Evolutionary conservation across 1,140 invertebrate genomes (phyloP).

Genomic region (Drosophila kepulauana): DNA sequence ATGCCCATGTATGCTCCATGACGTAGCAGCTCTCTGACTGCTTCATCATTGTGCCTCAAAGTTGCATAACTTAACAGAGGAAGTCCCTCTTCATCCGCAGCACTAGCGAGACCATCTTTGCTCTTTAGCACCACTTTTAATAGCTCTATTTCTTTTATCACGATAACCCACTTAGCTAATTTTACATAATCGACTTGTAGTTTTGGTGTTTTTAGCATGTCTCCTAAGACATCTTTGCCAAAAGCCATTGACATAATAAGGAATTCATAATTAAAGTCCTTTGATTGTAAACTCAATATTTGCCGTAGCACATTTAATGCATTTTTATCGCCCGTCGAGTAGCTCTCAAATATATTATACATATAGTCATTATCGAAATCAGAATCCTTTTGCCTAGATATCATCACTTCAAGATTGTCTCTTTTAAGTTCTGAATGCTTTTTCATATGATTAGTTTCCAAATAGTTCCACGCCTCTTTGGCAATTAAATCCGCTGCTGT

Average conservation of each 20-base stretch:
- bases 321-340: neutral
- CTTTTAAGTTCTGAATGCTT: neutral
- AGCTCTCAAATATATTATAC: neutral
- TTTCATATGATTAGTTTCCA: neutral
- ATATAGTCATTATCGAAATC: neutral
- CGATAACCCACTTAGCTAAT: neutral
- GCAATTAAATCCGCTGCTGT: neutral
- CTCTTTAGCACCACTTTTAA: neutral
- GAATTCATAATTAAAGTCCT: neutral
- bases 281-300: neutral
- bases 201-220: neutral
- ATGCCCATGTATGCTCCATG: slow-evolving; percentile 16
- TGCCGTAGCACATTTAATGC: neutral
- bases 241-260: no score
- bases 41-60: neutral
- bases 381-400: neutral
- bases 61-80: neutral
- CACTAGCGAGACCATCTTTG: neutral
- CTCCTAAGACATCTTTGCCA: neutral
- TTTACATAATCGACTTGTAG: neutral
- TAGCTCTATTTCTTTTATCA: neutral
- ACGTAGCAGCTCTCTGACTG: neutral
- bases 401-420: neutral
- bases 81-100: neutral
- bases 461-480: neutral